A percentile compares a stretch with the other conserved stretches of the same genome.
phyloP scores from a whole-genome alignment of 2,797 vertebrate species.

The Eupleurogrammus muticus region DNA sequence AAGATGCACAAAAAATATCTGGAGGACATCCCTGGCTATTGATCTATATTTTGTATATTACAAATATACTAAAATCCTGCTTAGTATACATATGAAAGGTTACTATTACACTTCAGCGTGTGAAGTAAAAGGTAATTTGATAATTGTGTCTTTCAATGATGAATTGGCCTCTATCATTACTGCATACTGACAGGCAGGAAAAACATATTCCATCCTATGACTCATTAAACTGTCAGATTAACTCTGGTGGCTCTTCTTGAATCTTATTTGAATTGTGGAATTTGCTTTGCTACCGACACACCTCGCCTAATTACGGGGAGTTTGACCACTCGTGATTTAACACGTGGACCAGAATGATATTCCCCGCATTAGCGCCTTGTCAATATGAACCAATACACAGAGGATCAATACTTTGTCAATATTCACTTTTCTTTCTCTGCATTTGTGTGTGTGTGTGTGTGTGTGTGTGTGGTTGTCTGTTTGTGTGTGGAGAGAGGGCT shows the following conservation, averaged over 20 bases:
- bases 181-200: too few relatives aligned
- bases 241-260: neutral
- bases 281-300: constrained; percentile 37
- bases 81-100: neutral
- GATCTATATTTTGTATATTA: neutral
- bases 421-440: constrained; percentile 69
- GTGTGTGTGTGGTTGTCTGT: constrained; percentile 33
- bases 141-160: neutral
- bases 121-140: neutral
- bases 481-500: constrained; percentile 68
- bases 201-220: neutral
- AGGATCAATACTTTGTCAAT: constrained; percentile 79
- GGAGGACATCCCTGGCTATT: neutral
- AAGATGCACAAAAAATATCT: neutral
- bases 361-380: constrained; percentile 60
- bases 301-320: constrained; percentile 27
- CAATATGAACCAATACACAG: constrained; percentile 70
- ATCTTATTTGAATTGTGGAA: constrained; percentile 4
- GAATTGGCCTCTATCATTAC: neutral
- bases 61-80: neutral
- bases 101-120: neutral
- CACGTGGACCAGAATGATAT: constrained; percentile 66
- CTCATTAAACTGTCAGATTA: neutral
- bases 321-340: constrained; percentile 41
- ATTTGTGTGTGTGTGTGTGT: constrained; percentile 46